Evolutionary conservation across 2,113 vertebrate genomes (phyloP).

Genomic region (Prolemur simus): DNA sequence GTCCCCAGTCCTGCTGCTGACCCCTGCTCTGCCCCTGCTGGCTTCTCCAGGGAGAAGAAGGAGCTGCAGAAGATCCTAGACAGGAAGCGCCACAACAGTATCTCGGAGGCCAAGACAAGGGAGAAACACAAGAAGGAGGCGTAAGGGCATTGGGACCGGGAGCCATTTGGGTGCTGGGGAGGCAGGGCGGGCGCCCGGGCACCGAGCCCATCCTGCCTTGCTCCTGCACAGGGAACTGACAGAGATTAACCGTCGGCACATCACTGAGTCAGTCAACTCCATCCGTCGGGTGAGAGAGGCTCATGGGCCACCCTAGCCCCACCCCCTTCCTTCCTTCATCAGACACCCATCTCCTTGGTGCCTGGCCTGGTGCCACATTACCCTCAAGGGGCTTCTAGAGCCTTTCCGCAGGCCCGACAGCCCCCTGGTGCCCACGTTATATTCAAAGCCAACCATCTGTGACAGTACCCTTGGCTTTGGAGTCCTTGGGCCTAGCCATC

Average conservation of each 20-base stretch:
- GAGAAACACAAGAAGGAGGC: slow-evolving; percentile 89
- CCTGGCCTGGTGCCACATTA: background rate
- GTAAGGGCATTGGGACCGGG: slow-evolving; percentile 73
- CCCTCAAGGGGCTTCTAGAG: background rate
- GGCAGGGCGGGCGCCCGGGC: background rate
- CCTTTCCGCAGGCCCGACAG: background rate
- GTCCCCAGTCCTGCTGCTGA: background rate
- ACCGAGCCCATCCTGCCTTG: background rate
- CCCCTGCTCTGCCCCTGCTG: rapidly evolving
- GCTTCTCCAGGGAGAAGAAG: slow-evolving; percentile 89
- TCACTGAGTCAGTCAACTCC: slow-evolving; percentile 88
- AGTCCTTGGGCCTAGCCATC: background rate
- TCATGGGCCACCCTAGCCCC: background rate
- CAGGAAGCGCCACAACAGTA: slow-evolving; percentile 91
- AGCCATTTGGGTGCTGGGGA: background rate
- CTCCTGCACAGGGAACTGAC: slow-evolving; percentile 83
- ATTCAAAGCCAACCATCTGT: background rate
- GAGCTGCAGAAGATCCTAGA: slow-evolving; percentile 93
- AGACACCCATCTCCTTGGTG: background rate
- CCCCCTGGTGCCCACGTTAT: background rate
- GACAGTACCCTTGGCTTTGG: background rate
- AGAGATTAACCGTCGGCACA: slow-evolving; percentile 92
- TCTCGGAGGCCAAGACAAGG: slow-evolving; percentile 88
- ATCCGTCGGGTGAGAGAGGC: slow-evolving; percentile 88
- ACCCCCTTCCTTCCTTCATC: background rate